Base-by-base conservation (phyloP, 1,140 invertebrate genomes). In the Neoseiulus cucumeris region DNA sequence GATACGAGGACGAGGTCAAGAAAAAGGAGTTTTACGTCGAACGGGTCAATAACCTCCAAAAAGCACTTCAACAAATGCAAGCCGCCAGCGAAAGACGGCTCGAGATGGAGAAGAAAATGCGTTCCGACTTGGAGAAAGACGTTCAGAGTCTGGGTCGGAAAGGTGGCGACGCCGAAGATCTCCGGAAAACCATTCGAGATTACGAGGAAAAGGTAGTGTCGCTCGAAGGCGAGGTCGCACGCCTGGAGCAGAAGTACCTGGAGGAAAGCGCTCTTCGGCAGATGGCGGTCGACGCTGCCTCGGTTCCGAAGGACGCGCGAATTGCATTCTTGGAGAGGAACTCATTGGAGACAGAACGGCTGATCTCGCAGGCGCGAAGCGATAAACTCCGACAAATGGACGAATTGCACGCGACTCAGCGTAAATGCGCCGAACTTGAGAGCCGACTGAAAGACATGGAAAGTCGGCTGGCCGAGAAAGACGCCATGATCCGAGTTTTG, bases 401-500 rank as follows among this genome's bases (percentile, higher is more conserved):
- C 73, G 89, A 91, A 74, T 80, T 89, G 14, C 86, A 89, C 74
- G 83, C 82, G 12, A 72, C 72, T 29, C 86, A 89, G 72, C 87
- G 87, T 72, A 87, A 86, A 73, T 80, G 86, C 6, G 84, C 86
- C 28, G 88, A 91, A 74, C 76, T 90, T 12, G 88, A 91, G 77
- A 82, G 84, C 71, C 89, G 87, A 73, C 81, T 90, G 65, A 89
- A 89, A 77, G 86, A 89, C 75, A 74, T 91, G 44, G 87, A 92
- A 75, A 88, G 87, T 1, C 87, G 89, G 73, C 78, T 91, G 64
- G 86, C 86, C 0, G 88, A 91, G 75, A 82, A 84, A 68, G 87
- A 92, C 74, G 87, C 87, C 0, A 90, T 91, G 86, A 89, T 92
- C 68, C 83, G 85, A 69, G 87, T 90, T 2, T 78, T 91, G 18